Evolutionary conservation across 1,140 invertebrate genomes (phyloP), one percentile per base, ranked within the genome.

Genomic region (Geopemphigus sp.): DNA sequence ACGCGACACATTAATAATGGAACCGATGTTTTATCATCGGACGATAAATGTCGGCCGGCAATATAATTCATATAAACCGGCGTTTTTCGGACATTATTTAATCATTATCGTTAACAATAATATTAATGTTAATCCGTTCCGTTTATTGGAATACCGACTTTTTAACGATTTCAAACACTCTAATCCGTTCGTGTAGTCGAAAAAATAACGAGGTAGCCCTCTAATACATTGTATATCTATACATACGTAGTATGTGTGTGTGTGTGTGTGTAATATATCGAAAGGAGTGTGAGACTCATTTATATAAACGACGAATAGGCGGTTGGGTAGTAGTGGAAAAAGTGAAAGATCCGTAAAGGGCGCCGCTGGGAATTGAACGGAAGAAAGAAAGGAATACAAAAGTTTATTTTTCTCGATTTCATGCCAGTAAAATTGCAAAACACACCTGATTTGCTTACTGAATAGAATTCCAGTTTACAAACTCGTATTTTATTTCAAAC

Each of bases 261-360:
- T 39, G 32, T 39, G 32, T 39, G 32, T 19, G 26, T 32, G 8
- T 26, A 14, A 61, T 61, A 61, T 17, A 17, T 26, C 24, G 59
- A 61, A 26, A 24, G 39, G 12, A 47, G 64, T 22, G 39, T 68
- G 32, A 68, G 64, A 45, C n/a, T 68, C 39, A 68, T 68, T 68
- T 68, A 68, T 68, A 68, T 47, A 68, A 47, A 68, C 39, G 39
- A 68, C 11, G 12, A 14, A 32, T 22, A 22, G 32, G 17, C n/a
- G n/a, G n/a, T 14, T 15, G 32, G 17, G 64, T 14, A n/a, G 63
- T 39, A 45, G 5, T 10, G 64, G 14, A 47, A 39, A 47, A 47
- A 68, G 64, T 68, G 64, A 68, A 68, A 47, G 39, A 68, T 68
- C 64, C 22, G 64, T 68, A 68, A 47, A 68, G 64, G 64, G n/a